phyloP scores from a whole-genome alignment of 2,113 vertebrate genomes.

The Empidonax alnorum region DNA sequence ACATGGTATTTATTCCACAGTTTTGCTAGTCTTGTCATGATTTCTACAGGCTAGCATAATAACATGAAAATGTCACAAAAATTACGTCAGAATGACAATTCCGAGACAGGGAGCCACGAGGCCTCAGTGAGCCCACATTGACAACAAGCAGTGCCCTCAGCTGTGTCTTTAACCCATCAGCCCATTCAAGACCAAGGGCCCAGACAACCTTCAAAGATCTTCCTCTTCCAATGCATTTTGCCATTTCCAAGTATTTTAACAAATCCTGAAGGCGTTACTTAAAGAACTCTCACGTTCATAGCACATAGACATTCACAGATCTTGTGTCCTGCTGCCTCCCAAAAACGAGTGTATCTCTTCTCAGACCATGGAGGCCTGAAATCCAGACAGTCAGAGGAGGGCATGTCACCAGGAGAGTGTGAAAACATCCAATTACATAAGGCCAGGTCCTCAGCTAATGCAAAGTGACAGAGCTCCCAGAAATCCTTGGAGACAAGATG shows the following conservation, averaged over 20 bases:
- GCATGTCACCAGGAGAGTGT: conserved; percentile 20
- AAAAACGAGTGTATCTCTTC: not conserved
- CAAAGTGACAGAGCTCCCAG: conserved; percentile 39
- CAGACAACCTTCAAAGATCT: not conserved
- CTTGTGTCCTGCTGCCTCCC: not conserved
- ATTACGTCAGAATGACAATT: not conserved
- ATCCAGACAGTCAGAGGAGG: not conserved
- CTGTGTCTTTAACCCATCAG: not conserved
- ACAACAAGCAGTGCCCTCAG: not conserved
- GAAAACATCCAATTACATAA: conserved; percentile 40
- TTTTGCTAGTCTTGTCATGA: not conserved
- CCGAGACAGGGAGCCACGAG: not conserved
- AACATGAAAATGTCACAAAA: conserved; percentile 28
- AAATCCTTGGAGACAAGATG: not conserved
- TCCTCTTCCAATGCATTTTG: not conserved
- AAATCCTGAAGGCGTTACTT: not conserved
- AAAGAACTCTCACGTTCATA: not conserved
- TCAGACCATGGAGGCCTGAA: not conserved
- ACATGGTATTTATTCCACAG: not conserved
- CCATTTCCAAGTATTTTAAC: not conserved
- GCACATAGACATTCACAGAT: not conserved
- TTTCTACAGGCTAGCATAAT: conserved; percentile 7
- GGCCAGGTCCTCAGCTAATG: conserved; percentile 40
- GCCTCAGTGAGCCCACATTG: not conserved
- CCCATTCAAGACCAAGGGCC: not conserved